phyloP scores from a whole-genome alignment of 2,888 invertebrate species.

The Mimas tiliae region DNA sequence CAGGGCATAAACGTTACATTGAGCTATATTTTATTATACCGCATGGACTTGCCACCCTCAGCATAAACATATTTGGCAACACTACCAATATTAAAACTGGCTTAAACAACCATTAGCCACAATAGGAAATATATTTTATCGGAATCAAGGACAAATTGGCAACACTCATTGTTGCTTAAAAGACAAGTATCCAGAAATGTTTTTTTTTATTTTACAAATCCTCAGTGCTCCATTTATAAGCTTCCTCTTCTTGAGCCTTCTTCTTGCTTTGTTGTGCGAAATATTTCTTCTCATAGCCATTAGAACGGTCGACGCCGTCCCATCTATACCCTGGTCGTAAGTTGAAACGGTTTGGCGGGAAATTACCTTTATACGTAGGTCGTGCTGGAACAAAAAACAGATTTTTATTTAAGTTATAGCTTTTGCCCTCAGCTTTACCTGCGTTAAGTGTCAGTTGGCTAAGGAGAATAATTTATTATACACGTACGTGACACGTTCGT shows the following conservation, averaged over 20 bases:
- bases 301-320: slow-evolving; percentile 99
- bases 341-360: slow-evolving; percentile 95
- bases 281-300: slow-evolving; percentile 96
- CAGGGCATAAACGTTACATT: no score
- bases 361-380: slow-evolving; percentile 92
- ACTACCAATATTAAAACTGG: no score
- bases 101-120: no score
- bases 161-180: not conserved
- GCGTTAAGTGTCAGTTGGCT: no score
- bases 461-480: no score
- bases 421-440: not conserved
- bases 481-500: no score
- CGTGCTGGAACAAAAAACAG: slow-evolving; percentile 70
- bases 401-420: slow-evolving; percentile 5
- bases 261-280: slow-evolving; percentile 91
- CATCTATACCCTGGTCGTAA: slow-evolving; percentile 97
- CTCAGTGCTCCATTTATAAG: slow-evolving; percentile 97
- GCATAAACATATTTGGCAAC: no score
- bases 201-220: slow-evolving; percentile 88
- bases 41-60: no score
- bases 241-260: slow-evolving; percentile 92
- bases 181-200: not conserved
- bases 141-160: not conserved
- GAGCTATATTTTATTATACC: no score
- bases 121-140: no score